These are phyloP conservation scores for Plecturocebus donacophilus DNA, from an alignment of 2,113 vertebrate species.

Conservation along the genomic window DNA sequence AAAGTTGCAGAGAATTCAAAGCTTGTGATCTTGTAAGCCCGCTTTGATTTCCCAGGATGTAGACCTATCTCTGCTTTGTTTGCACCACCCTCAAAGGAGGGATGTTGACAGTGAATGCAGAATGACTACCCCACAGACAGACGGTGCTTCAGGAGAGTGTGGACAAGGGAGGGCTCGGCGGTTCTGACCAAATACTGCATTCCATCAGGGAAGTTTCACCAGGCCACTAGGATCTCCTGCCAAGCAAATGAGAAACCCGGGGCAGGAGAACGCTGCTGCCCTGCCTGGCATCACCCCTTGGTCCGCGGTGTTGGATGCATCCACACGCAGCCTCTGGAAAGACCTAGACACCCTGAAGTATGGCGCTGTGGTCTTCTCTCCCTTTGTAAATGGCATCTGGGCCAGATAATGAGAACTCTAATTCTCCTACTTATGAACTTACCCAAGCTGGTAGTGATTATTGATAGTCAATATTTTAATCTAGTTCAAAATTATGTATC, in stretches of 20 bases:
- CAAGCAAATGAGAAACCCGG: rapidly evolving
- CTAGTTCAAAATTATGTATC: too few relatives aligned
- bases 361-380: rapidly evolving
- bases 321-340: background rate
- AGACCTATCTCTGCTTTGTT: background rate
- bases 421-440: background rate
- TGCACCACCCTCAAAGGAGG: too few relatives aligned
- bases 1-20: background rate
- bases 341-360: background rate
- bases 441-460: background rate
- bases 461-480: background rate
- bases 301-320: background rate
- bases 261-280: background rate
- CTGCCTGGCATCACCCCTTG: rapidly evolving
- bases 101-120: too few relatives aligned
- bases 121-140: background rate
- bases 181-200: background rate
- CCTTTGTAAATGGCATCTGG: background rate
- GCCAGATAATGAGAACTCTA: background rate
- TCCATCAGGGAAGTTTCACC: background rate
- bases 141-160: rapidly evolving
- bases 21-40: background rate
- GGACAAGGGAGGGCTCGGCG: rapidly evolving
- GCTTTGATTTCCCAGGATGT: background rate
- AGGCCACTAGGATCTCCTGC: background rate